Conservation (phyloP, 2,888 invertebrate species). For the Apodemia hepburni region DNA sequence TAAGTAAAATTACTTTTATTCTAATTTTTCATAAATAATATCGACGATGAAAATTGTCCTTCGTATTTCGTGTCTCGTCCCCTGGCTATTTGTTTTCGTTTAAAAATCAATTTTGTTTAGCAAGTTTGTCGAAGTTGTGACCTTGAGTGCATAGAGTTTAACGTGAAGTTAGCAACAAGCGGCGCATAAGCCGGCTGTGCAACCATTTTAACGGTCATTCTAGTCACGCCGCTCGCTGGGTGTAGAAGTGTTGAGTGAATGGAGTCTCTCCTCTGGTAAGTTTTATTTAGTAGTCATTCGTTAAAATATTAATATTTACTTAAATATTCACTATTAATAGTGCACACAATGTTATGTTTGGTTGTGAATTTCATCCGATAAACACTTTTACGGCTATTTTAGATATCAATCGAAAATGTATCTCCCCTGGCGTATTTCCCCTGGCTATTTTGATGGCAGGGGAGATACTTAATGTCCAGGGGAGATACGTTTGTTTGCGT, state of each 20-base stretch:
- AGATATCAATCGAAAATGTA: conserved; percentile 27
- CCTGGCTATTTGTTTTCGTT: conserved; percentile 30
- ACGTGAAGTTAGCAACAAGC: conserved; percentile 24
- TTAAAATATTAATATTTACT: conserved; percentile 23
- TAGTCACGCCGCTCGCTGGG: conserved; percentile 23
- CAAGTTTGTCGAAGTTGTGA: conserved; percentile 25
- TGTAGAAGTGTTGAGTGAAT: conserved; percentile 25
- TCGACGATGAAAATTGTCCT: conserved; percentile 26
- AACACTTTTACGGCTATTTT: conserved; percentile 29
- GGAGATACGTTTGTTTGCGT: conserved; percentile 17
- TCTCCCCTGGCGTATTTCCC: conserved; percentile 19
- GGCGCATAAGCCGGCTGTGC: conserved; percentile 21
- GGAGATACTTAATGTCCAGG: conserved; percentile 24
- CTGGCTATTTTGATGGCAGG: conserved; percentile 24
- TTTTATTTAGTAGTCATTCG: conserved; percentile 24
- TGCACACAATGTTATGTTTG: conserved; percentile 26
- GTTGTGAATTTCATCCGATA: conserved; percentile 25
- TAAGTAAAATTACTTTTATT: conserved; percentile 18
- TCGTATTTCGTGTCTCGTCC: conserved; percentile 28
- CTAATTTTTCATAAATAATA: conserved; percentile 23
- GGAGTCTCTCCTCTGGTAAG: conserved; percentile 26
- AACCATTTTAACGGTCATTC: conserved; percentile 22
- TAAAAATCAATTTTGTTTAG: conserved; percentile 23
- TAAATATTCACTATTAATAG: conserved; percentile 26
- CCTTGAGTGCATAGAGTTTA: conserved; percentile 21